phyloP scores from a whole-genome alignment of 2,797 vertebrate species.

The Morus bassanus region DNA sequence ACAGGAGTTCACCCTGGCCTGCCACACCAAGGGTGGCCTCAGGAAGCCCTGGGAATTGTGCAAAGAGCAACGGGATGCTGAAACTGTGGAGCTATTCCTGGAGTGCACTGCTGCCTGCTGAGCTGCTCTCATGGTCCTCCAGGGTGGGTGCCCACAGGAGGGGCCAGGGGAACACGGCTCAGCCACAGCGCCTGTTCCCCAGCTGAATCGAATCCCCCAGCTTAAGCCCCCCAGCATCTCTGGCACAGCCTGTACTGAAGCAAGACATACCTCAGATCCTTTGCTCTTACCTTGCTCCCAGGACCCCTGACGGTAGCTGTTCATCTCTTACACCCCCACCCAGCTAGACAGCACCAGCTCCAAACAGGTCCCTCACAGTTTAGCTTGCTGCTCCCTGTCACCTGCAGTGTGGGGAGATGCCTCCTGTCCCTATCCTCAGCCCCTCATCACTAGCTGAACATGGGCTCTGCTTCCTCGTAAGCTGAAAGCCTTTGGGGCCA shows the following conservation, averaged over 20 bases:
- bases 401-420: fast-evolving
- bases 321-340: background rate
- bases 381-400: background rate
- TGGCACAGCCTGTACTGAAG: background rate
- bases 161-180: background rate
- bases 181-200: background rate
- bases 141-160: background rate
- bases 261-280: background rate
- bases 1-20: background rate
- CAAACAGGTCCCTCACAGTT: background rate
- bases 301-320: background rate
- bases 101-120: background rate
- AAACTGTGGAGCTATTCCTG: background rate
- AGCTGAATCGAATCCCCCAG: background rate
- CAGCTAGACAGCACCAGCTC: background rate
- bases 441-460: background rate
- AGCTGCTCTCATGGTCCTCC: background rate
- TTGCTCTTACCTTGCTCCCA: background rate
- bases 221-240: background rate
- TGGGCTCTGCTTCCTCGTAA: background rate
- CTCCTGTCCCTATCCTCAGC: background rate
- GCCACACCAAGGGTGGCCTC: background rate
- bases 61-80: background rate
- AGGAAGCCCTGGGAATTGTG: background rate
- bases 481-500: background rate